Evolutionary conservation across 2,888 invertebrate genomes (phyloP), one percentile per base, ranked within the genome.

Genomic region (Apotomis betuletana): DNA sequence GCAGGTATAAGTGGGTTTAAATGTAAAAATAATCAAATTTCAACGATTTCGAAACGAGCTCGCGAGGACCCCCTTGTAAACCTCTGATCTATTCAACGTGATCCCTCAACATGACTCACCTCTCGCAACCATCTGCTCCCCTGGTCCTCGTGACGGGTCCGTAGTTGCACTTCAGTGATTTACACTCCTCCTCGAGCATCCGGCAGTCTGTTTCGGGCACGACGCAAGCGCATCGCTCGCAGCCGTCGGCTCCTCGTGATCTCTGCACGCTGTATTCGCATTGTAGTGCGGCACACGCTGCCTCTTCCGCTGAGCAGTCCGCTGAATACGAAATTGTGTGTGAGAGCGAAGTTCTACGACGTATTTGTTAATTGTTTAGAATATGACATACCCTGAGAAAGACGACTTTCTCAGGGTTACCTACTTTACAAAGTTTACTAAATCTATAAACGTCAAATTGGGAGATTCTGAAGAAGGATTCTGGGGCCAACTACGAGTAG

Each of bases 261-360:
- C 94, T 92, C 69, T 95, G 94, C 81, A 97, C 96, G 44, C 95
- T 95, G 81, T 96, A 96, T 5, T 95, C 94, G 87, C 98, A 98
- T 12, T 94, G 94, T 13, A 96, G 83, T 0, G 88, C 86, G 0
- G 87, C 87, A 82, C 97, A 97, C 79, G 96, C 95, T 27, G 94
- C 94, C 60, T 94, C 94, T 51, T 85, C 87, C 67, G 93, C 92
- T 80, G 96, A 96, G 59, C 90, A 90, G 0, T 79, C 79, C 6
- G 78, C 44, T 44, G 62, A 4, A 5, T 12, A 12, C 10, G 3
- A 49, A 8, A 49, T 9, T 3, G 49, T 49, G 9, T 49, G 9
- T 49, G 5, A 46, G 46, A 41, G 5, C 5, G 41, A 41, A 41
- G 6, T 41, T 6, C 41, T 41, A 41, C 27, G 27, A 27, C 27